Evolutionary conservation across 2,113 vertebrate species (phyloP).

Genomic region (Pipra filicauda): DNA sequence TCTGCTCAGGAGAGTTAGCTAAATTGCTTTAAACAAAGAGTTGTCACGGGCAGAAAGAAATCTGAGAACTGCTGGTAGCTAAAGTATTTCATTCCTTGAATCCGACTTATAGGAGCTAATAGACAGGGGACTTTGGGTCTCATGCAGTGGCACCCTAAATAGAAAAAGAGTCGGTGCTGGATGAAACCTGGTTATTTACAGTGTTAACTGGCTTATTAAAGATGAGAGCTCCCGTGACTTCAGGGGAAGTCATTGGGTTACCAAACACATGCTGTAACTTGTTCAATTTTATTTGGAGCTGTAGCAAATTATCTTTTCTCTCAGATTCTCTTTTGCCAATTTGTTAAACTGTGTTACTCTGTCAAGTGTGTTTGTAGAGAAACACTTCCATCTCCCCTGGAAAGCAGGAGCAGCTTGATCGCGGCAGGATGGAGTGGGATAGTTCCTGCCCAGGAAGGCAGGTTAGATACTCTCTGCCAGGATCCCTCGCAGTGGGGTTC

Average conservation of each 20-base stretch:
- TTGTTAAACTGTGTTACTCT: neutral
- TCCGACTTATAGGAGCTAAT: neutral
- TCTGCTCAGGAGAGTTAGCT: neutral
- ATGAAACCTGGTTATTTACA: neutral
- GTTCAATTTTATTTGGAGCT: neutral
- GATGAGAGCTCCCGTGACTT: neutral
- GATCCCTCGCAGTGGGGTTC: neutral
- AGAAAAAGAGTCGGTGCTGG: neutral
- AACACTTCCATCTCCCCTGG: neutral
- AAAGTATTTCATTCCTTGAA: neutral
- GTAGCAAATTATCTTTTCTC: neutral
- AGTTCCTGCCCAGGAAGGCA: neutral
- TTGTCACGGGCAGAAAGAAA: neutral
- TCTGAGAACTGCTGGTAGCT: neutral
- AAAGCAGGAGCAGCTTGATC: neutral
- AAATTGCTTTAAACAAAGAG: conserved; percentile 1
- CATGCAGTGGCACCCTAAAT: neutral
- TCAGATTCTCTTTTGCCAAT: neutral
- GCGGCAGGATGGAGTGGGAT: neutral
- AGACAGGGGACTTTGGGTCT: neutral
- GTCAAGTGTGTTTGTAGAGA: neutral
- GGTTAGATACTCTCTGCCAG: neutral
- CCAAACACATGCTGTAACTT: neutral
- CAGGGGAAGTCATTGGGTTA: neutral
- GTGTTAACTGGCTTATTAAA: neutral